Conservation (phyloP, 2,113 vertebrate genomes). For the Galbula dea region DNA sequence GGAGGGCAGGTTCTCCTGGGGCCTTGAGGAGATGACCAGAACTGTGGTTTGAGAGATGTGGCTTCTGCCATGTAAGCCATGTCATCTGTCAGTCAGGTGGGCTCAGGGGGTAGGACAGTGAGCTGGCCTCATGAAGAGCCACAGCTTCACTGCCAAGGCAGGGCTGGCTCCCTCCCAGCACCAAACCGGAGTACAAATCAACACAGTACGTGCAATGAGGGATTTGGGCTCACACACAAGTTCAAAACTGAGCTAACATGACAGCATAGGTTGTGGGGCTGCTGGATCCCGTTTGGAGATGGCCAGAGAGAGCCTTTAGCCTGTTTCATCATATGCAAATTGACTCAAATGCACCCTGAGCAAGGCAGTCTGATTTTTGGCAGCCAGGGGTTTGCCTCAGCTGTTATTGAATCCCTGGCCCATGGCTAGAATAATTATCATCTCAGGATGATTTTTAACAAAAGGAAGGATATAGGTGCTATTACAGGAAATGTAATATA, state of each 20-base stretch:
- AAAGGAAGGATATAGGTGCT: slow-evolving; percentile 21
- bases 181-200: background rate
- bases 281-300: rapidly evolving
- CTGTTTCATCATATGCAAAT: background rate
- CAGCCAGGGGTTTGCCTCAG: slow-evolving; percentile 11
- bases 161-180: background rate
- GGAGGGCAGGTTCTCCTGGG: background rate
- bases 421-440: slow-evolving; percentile 19
- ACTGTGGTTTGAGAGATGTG: background rate
- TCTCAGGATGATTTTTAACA: slow-evolving; percentile 36
- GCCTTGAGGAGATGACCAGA: rapidly evolving
- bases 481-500: slow-evolving; percentile 20
- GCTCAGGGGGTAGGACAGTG: background rate
- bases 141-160: background rate
- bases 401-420: slow-evolving; percentile 9
- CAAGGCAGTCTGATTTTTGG: background rate
- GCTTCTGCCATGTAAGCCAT: no score
- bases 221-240: background rate
- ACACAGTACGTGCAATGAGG: background rate
- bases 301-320: background rate
- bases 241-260: background rate
- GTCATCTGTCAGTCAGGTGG: background rate
- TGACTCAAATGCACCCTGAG: background rate
- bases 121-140: background rate
- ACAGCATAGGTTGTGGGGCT: background rate